phyloP scores from a whole-genome alignment of 2,888 invertebrate genomes.

The Drosophila niveifrons region DNA sequence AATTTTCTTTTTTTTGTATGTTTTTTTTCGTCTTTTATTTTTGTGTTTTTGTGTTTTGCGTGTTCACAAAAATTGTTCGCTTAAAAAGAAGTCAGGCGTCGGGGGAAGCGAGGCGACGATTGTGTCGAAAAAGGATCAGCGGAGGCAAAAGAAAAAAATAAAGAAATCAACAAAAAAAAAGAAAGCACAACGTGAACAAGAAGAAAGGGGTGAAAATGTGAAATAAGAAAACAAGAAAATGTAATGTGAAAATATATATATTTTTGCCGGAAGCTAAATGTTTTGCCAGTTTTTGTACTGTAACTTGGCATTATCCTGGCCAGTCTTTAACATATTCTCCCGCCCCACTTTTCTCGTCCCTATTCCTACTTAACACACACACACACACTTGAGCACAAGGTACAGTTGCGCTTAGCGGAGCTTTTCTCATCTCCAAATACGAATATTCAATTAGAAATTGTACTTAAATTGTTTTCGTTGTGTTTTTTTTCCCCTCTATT shows the following conservation, averaged over 20 bases:
- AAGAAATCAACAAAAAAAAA: slow-evolving; percentile 15
- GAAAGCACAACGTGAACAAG: slow-evolving; percentile 12
- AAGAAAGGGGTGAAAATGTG: slow-evolving; percentile 1
- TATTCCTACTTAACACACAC: background rate
- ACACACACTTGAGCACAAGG: slow-evolving; percentile 22
- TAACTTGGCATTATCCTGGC: slow-evolving; percentile 14
- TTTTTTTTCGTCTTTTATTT: slow-evolving; percentile 19
- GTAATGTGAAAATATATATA: slow-evolving; percentile 73
- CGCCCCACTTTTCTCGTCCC: background rate
- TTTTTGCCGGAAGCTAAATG: slow-evolving; percentile 78
- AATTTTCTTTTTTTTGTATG: slow-evolving; percentile 31
- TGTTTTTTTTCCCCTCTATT: slow-evolving; percentile 2
- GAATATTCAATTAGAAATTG: slow-evolving; percentile 35
- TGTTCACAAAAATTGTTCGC: slow-evolving; percentile 60
- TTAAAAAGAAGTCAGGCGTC: slow-evolving; percentile 49
- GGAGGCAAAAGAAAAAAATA: slow-evolving; percentile 25
- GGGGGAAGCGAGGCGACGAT: background rate
- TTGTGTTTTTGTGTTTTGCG: slow-evolving; percentile 36
- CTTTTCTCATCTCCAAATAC: slow-evolving; percentile 2
- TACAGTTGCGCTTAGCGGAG: slow-evolving; percentile 44
- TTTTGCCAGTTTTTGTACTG: slow-evolving; percentile 54
- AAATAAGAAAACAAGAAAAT: slow-evolving; percentile 52
- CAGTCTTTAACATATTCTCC: slow-evolving; percentile 8
- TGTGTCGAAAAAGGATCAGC: slow-evolving; percentile 50
- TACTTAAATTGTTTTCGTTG: slow-evolving; percentile 41